A percentile compares a stretch with the other conserved stretches of the same genome.
Conservation (phyloP, 2,888 invertebrate species). For the Parelbella ahira region DNA sequence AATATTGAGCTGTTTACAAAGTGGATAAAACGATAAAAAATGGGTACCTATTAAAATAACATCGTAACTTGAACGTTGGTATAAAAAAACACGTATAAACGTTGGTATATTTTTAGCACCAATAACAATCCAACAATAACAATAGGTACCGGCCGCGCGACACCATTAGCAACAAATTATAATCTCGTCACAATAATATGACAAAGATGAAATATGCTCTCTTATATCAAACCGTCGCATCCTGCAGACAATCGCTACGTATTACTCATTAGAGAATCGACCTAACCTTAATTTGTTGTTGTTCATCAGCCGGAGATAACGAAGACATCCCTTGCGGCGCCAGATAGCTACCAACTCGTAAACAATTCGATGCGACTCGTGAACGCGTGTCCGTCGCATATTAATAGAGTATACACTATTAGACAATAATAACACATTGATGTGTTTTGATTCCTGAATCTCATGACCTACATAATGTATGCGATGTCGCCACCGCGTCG, state of each 20-base stretch:
- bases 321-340: constrained; percentile 45
- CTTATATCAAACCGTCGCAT: no score
- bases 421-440: constrained; percentile 17
- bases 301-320: constrained; percentile 43
- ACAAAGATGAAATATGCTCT: no score
- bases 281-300: constrained; percentile 58
- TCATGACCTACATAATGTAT: constrained; percentile 20
- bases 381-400: constrained; percentile 18
- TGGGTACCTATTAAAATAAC: no score
- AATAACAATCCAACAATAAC: no score
- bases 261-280: constrained; percentile 45
- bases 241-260: constrained; percentile 12
- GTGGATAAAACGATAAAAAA: no score
- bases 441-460: constrained; percentile 23
- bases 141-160: no score
- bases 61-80: no score
- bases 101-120: no score
- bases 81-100: no score
- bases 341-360: constrained; percentile 38
- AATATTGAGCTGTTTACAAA: no score
- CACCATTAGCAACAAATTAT: no score
- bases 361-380: constrained; percentile 37
- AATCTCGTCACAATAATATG: no score
- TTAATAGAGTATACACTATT: constrained; percentile 11
- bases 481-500: constrained; percentile 3